These are phyloP conservation scores for Brevimyrus niger DNA, from an alignment of 2,113 vertebrate species.

Conservation along the genomic window DNA sequence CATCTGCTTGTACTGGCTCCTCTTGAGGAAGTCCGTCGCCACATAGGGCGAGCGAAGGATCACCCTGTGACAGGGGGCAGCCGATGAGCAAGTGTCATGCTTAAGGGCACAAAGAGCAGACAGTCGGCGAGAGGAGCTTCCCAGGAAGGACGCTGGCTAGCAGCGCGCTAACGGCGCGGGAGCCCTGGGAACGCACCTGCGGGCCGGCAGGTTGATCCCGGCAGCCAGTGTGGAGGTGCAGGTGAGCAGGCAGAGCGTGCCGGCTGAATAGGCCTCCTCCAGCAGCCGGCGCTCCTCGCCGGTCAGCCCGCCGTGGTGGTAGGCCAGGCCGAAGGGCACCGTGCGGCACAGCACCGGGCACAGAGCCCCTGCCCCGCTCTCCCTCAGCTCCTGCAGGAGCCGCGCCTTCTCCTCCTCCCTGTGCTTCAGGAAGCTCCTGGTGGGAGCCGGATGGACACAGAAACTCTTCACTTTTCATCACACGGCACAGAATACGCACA, in stretches of 20 bases:
- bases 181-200: conserved; percentile 64
- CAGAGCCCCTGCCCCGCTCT: conserved; percentile 62
- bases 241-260: conserved; percentile 81
- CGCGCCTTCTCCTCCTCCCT: conserved; percentile 63
- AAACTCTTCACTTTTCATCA: background rate
- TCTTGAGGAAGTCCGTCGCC: conserved; percentile 79
- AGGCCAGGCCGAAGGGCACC: conserved; percentile 82
- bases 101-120: background rate
- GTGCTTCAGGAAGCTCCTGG: conserved; percentile 67
- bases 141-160: background rate
- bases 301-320: conserved; percentile 90
- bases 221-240: conserved; percentile 94
- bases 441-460: background rate
- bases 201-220: conserved; percentile 89
- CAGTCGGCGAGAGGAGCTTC: background rate
- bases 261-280: conserved; percentile 81
- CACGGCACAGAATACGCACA: background rate
- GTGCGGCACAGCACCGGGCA: conserved; percentile 77
- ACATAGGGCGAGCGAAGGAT: conserved; percentile 89
- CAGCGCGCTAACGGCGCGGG: background rate
- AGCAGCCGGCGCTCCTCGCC: conserved; percentile 77
- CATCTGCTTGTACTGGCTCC: conserved; percentile 94
- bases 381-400: conserved; percentile 67
- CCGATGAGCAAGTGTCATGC: background rate
- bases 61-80: conserved; percentile 57